Percentiles rank a stretch among this genome's conserved stretches.
These are phyloP conservation scores for Tragelaphus imberbis DNA, from an alignment of 2,113 vertebrate species.

Conservation along the genomic window DNA sequence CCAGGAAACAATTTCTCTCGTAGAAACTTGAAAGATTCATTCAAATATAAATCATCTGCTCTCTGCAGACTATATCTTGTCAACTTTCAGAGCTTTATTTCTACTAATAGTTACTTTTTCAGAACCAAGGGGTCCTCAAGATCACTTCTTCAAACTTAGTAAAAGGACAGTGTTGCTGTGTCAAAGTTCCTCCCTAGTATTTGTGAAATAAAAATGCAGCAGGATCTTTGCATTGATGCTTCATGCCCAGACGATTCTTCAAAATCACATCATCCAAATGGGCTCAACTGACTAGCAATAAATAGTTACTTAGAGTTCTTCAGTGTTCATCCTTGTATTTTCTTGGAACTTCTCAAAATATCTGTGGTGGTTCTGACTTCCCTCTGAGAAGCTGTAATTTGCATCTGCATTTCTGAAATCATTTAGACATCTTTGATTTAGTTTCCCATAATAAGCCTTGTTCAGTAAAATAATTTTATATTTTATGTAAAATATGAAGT, in stretches of 20 bases:
- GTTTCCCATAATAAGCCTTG: not conserved
- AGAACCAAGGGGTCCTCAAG: not conserved
- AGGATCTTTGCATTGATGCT: not conserved
- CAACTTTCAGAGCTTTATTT: not conserved
- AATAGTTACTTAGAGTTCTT: not conserved
- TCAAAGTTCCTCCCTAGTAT: not conserved
- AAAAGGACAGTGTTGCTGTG: not conserved
- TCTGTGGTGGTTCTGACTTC: not conserved
- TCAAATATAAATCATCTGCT: not conserved
- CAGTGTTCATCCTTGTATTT: not conserved
- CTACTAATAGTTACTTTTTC: not conserved
- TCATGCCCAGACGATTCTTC: not conserved
- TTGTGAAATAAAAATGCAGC: not conserved
- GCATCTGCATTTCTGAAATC: not conserved
- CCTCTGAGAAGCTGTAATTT: not conserved
- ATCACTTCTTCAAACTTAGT: not conserved
- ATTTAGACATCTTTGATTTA: not conserved
- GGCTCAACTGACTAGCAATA: not conserved
- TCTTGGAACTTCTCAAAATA: not conserved
- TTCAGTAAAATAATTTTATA: slow-evolving; percentile 1
- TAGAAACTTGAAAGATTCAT: not conserved
- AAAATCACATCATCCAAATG: not conserved
- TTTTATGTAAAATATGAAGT: not conserved
- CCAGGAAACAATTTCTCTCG: not conserved
- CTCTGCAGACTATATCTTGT: not conserved